Base-by-base conservation (phyloP, 2,888 invertebrate genomes). In the Drosophila putrida region DNA sequence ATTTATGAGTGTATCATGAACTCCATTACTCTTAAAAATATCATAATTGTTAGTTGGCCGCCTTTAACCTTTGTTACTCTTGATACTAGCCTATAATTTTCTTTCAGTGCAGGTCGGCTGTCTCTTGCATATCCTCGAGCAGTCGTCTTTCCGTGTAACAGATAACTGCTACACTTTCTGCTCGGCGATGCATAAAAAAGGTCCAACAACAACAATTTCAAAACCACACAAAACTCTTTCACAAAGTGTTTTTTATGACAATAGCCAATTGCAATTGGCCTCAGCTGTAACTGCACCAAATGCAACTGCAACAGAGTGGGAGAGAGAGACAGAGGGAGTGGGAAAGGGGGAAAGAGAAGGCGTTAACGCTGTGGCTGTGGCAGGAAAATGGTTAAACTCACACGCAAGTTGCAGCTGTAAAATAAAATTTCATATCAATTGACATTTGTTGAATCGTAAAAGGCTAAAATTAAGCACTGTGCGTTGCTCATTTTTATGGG, bases 111-210 rank as follows among this genome's bases (percentile, higher is more conserved):
- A 20, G 36, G n/a, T 1, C 44, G 55, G n/a, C 41, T 59, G 44
- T 59, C 58, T 46, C 47, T 54, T 54, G 67, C 68, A 38, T 60
- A 66, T 70, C 78, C 84, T 75, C 68, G 53, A 53, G 57, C 43
- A 61, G 63, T 44, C 60, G 41, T 41, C 55, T 43, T 50, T 70
- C 70, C 47, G 68, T 69, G 71, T 82, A 75, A 66, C 71, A 86
- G 85, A 88, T 90, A 90, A 90, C 76, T 82, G 85, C 88, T 87
- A 81, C 82, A 89, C 87, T 88, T 88, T 88, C 87, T 85, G 87
- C 90, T 88, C 78, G 87, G 66, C 87, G 89, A 87, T 90, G 87
- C 90, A 88, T 90, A 90, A 90, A 87, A 90, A 87, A 82, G 90
- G 87, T 89, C 53, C 82, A 62, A 78, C 78, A 74, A 62, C 80